Evolutionary conservation across 2,888 invertebrate species (phyloP).

Genomic region (Cantharis flavilabris): DNA sequence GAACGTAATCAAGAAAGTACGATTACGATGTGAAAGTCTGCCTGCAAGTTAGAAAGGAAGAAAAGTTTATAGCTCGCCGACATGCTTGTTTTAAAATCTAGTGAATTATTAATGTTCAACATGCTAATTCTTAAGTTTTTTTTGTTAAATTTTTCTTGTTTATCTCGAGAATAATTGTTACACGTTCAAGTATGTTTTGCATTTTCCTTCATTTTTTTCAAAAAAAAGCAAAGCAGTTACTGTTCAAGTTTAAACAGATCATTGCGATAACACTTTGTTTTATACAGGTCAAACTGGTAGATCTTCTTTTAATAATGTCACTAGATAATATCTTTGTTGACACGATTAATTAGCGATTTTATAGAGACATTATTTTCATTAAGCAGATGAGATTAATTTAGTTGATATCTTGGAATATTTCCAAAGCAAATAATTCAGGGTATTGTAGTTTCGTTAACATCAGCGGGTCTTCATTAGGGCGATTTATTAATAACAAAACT

Average conservation of each 20-base stretch:
- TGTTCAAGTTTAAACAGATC: background rate
- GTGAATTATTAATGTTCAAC: conserved; percentile 3
- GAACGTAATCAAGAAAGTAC: background rate
- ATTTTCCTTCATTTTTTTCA: background rate
- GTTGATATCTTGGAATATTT: background rate
- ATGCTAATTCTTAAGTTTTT: background rate
- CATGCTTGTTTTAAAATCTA: background rate
- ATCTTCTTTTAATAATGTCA: background rate
- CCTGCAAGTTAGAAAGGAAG: background rate
- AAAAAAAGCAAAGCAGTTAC: background rate
- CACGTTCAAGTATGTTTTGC: background rate
- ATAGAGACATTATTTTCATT: background rate
- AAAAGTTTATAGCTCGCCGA: background rate
- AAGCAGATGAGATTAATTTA: background rate
- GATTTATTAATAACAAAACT: background rate
- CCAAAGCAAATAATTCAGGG: background rate
- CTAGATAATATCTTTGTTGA: background rate
- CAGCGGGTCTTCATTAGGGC: background rate
- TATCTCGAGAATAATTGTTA: background rate
- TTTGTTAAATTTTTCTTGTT: background rate
- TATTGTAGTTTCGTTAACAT: background rate
- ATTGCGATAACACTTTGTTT: background rate
- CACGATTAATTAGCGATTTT: background rate
- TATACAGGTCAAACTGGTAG: background rate
- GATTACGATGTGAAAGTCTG: background rate